Base-by-base conservation (phyloP, 2,797 vertebrate species). In the Lates japonicus region DNA sequence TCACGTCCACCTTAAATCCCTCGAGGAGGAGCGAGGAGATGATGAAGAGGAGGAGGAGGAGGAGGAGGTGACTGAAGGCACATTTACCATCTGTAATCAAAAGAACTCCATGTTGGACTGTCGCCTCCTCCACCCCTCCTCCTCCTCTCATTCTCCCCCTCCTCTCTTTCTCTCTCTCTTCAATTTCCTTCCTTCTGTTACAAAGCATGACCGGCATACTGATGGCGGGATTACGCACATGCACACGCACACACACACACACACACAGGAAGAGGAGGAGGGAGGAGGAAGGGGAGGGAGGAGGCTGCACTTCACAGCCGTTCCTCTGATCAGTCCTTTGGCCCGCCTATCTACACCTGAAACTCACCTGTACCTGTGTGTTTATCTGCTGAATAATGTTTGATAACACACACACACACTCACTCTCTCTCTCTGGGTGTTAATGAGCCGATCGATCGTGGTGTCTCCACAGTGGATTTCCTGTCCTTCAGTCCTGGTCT, bases 61-160 rank as follows among this genome's bases (percentile, higher is more conserved):
- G 71, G 75, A 35, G 62, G 71, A 31, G 66, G 77, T 58, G 80
- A 74, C 67, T 70, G 74, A 86, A 83, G 76, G 74, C 70, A 90
- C 85, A 89, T 89, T 88, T 78, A 91, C 85, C 87, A 89, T 89
- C 85, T 87, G 88, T 90, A 92, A 91, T 92, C 88, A 89, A 92
- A 90, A 91, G 86, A 76, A 77, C 74, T 88, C 71, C 78, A 87
- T 85, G 87, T 87, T 89, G 85, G 84, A 87, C 78, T 17, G 78
- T 48, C 72, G 22, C 78, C 81, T 41, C 81, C 69, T 49, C 55
- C 68, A 54, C 19, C 76, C 80, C 35, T 80, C 68, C 54, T 55
- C 70, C 58, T n/a, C 59, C 70, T 60, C 59, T 70, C 10, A 31
- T 52, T 72, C 68, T 42, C 73, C 51, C 64, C 74, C 44, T 41